Base-by-base conservation (phyloP, 2,797 vertebrate genomes). In the Pipistrellus nathusii region DNA sequence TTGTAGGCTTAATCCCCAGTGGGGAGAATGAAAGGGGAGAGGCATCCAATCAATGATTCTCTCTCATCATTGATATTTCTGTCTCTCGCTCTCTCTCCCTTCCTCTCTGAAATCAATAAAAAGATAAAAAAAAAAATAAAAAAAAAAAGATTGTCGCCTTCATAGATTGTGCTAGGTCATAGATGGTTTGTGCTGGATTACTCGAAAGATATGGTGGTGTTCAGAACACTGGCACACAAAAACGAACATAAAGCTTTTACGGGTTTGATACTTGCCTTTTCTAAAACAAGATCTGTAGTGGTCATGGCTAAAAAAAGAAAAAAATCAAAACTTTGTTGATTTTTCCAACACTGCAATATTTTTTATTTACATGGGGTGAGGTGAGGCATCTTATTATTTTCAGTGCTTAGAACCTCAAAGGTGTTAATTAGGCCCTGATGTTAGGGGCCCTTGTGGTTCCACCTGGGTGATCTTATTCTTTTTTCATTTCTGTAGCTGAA, bases 401-500 rank as follows among this genome's bases (percentile, higher is more conserved):
- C 86, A 81, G 51, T 30, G 35, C 66, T 89, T 82, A 87, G 81
- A 78, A 75, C 30, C 23, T 59, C n/a, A 35, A 78, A 80, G 86
- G 82, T 85, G 91, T 96, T 94, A 96, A 95, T 96, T 94, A 96
- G 84, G 41, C 55, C 30, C 84, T 83, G 89, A 84, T 82, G 91
- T 94, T 91, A 91, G 66, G 55, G 38, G 81, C 51, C 87, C 82
- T 72, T 83, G 84, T 94, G 80, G 69, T 85, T 87, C 86, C 80
- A 62, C 78, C 64, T 55, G 55, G 69, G 23, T 66, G 87, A 90
- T 97, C 96, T 94, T 94, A 87, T 91, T 95, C 69, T 73, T 94
- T 91, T 75, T 78, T 46, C 59, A 32, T 96, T 95, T 73, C 82
- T 84, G 11, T n/a, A 87, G 55, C 53, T 94, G 91, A 94, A 94